Conservation (phyloP, 2,797 vertebrate species). For the Cephalopachus bancanus region DNA sequence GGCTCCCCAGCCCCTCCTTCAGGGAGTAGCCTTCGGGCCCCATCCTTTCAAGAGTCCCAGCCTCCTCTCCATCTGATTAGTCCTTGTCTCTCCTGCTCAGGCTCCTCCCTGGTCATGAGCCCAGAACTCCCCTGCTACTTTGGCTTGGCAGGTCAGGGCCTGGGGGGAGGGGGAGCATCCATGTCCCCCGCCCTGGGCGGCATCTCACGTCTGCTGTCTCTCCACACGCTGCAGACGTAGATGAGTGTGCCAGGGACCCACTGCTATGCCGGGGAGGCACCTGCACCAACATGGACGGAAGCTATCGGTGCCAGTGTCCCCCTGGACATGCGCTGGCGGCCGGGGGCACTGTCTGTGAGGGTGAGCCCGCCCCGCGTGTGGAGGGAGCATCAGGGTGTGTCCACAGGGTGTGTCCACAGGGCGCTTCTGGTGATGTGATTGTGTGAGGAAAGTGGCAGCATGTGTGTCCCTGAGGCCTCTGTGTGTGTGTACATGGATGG, state of each 20-base stretch:
- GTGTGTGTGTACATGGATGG: too few species aligned
- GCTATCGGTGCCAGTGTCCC: conserved; percentile 95
- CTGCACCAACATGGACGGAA: conserved; percentile 96
- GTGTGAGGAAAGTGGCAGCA: too few species aligned
- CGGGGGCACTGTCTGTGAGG: conserved; percentile 93
- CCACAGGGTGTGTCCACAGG: background rate
- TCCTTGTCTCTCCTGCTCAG: background rate
- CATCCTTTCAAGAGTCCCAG: background rate
- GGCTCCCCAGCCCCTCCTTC: background rate
- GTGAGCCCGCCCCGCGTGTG: conserved; percentile 83
- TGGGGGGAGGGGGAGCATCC: too few species aligned
- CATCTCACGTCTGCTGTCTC: background rate
- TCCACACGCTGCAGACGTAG: conserved; percentile 90
- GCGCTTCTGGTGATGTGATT: too few species aligned
- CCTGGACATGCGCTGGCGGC: conserved; percentile 91
- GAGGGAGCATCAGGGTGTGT: background rate
- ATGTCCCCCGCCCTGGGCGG: accelerated
- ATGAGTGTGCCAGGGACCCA: conserved; percentile 95
- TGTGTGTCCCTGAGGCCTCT: too few species aligned
- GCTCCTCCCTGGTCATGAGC: background rate
- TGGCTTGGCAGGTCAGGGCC: background rate
- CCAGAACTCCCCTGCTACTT: background rate
- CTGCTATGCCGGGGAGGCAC: conserved; percentile 94
- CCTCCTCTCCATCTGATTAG: background rate
- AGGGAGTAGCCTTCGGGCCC: background rate